Percentiles rank a stretch among this genome's conserved stretches.
phyloP scores from a whole-genome alignment of 2,113 vertebrate genomes.

The Propithecus coquereli region DNA sequence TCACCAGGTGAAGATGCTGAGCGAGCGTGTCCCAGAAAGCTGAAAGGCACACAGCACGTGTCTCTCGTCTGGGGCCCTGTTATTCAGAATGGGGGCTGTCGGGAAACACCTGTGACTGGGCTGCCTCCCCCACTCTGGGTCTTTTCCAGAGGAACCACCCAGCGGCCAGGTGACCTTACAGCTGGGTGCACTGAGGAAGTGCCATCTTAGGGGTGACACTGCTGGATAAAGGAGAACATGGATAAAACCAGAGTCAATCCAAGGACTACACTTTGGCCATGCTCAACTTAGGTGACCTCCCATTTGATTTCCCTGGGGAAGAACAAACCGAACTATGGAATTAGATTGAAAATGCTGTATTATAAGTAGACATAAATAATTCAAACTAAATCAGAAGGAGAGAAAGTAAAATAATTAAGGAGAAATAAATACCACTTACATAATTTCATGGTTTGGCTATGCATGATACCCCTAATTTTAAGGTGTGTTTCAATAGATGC shows the following conservation, averaged over 20 bases:
- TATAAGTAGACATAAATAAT: not conserved
- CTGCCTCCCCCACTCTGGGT: not conserved
- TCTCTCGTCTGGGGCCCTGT: not conserved
- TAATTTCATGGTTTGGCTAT: constrained; percentile 6
- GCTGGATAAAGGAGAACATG: not conserved
- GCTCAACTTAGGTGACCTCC: not conserved
- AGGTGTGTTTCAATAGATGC: not conserved
- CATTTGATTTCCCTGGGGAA: not conserved
- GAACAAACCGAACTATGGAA: not conserved
- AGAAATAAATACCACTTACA: not conserved
- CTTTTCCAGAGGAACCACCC: not conserved
- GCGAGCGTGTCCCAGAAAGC: not conserved
- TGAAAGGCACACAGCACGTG: not conserved
- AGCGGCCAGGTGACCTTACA: not conserved
- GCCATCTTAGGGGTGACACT: not conserved
- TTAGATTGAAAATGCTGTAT: not conserved
- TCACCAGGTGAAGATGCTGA: not conserved
- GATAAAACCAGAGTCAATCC: not conserved
- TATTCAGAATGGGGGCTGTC: not conserved
- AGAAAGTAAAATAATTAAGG: not conserved
- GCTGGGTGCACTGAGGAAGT: not conserved
- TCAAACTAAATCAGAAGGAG: not conserved
- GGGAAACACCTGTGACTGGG: not conserved
- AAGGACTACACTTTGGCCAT: not conserved
- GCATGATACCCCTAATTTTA: not conserved